A percentile compares a stretch with the other conserved stretches of the same genome.
Evolutionary conservation across 1,140 invertebrate species (phyloP).

Genomic region (Drosophila erecta): DNA sequence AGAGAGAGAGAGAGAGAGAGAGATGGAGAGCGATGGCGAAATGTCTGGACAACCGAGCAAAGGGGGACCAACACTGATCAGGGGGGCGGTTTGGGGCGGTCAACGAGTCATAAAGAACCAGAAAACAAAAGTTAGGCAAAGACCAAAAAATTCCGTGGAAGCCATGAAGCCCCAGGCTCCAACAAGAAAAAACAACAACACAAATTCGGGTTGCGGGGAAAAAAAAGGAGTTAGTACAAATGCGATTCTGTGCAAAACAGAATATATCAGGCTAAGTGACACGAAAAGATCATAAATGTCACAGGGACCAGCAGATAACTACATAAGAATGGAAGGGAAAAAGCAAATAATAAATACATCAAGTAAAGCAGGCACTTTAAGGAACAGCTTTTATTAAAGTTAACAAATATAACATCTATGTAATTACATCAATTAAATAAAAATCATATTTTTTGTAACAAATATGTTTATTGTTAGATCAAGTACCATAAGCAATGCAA

Average conservation of each 20-base stretch:
- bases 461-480: background rate
- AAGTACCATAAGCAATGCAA: too few species aligned
- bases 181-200: background rate
- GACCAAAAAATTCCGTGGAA: conserved; percentile 5
- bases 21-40: background rate
- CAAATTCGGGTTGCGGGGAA: background rate
- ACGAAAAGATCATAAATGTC: conserved; percentile 13
- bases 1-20: background rate
- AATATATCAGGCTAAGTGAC: conserved; percentile 6
- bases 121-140: conserved; percentile 32
- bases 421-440: background rate
- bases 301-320: conserved; percentile 1
- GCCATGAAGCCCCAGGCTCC: conserved; percentile 12
- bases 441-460: background rate
- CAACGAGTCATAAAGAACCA: conserved; percentile 35
- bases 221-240: conserved; percentile 6
- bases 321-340: background rate
- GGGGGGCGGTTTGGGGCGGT: conserved; percentile 19
- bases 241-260: conserved; percentile 1
- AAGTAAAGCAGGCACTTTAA: background rate
- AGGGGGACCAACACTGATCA: conserved; percentile 12
- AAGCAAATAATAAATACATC: background rate
- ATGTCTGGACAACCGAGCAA: background rate
- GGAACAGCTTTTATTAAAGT: background rate
- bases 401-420: too few species aligned